phyloP scores from a whole-genome alignment of 2,888 invertebrate genomes.

The Orthosia gothica region DNA sequence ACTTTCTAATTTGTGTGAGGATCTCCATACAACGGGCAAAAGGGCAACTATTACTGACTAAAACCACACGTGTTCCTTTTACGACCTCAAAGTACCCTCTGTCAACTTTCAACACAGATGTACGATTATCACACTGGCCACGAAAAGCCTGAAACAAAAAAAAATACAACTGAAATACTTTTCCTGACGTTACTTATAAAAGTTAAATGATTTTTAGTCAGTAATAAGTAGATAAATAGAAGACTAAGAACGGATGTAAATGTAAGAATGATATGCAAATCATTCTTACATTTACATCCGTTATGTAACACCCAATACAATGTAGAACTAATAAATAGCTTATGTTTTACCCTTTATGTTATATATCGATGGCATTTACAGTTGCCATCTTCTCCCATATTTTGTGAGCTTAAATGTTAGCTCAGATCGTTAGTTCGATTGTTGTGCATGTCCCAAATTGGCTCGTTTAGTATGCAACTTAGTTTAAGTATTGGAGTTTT shows the following conservation, averaged over 20 bases:
- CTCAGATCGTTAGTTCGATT: constrained; percentile 57
- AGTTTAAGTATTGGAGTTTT: constrained; percentile 36
- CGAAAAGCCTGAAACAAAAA: background rate
- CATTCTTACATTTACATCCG: constrained; percentile 1
- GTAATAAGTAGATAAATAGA: background rate
- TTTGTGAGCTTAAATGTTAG: constrained; percentile 72
- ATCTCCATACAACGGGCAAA: background rate
- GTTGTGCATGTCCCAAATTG: constrained; percentile 54
- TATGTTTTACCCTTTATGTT: constrained; percentile 62
- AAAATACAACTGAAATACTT: background rate
- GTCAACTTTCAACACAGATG: background rate
- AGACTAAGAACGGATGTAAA: too few species aligned
- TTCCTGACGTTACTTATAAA: background rate
- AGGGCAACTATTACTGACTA: background rate
- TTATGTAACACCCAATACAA: constrained; percentile 36
- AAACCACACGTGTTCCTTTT: background rate
- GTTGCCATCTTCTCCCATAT: constrained; percentile 72
- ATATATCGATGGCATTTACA: constrained; percentile 69
- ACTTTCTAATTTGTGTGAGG: too few species aligned
- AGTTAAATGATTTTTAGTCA: background rate
- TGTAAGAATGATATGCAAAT: too few species aligned
- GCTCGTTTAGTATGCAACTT: constrained; percentile 40
- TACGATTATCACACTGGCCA: background rate
- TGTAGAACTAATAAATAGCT: constrained; percentile 38
- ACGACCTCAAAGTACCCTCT: background rate